These are phyloP conservation scores for Cricetomys ansorgei DNA, from an alignment of 2,113 vertebrate species.

Conservation along the genomic window DNA sequence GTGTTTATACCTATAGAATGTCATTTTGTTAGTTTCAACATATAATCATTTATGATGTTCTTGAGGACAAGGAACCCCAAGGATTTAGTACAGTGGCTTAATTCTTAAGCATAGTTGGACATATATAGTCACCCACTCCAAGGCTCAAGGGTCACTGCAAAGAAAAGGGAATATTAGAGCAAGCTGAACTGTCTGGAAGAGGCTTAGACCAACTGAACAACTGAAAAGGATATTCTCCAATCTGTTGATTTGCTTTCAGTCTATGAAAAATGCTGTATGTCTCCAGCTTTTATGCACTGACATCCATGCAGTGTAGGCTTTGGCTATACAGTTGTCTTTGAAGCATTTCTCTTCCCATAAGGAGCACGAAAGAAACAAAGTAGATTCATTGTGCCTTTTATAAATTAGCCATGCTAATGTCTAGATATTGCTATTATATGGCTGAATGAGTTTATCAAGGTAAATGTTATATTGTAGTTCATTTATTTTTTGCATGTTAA, in stretches of 20 bases:
- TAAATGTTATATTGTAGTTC: background rate
- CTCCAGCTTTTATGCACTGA: background rate
- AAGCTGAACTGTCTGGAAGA: background rate
- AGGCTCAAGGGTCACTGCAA: background rate
- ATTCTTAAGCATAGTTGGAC: background rate
- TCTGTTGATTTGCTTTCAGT: background rate
- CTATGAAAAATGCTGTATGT: background rate
- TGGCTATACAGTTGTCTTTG: background rate
- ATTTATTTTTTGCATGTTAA: background rate
- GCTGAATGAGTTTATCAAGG: background rate
- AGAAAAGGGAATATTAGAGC: background rate
- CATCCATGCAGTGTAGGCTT: background rate
- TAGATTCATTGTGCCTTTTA: background rate
- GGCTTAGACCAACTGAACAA: background rate
- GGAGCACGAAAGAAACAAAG: background rate
- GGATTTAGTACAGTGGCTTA: background rate
- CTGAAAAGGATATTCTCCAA: background rate
- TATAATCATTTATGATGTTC: background rate
- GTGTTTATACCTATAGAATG: background rate
- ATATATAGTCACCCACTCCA: background rate
- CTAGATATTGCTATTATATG: background rate
- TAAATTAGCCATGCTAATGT: background rate
- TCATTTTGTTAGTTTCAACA: background rate
- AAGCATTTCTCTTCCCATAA: background rate
- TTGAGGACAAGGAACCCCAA: too few relatives aligned